Evolutionary conservation across 2,888 invertebrate genomes (phyloP).

Genomic region (Bursaphelenchus okinawaensis): DNA sequence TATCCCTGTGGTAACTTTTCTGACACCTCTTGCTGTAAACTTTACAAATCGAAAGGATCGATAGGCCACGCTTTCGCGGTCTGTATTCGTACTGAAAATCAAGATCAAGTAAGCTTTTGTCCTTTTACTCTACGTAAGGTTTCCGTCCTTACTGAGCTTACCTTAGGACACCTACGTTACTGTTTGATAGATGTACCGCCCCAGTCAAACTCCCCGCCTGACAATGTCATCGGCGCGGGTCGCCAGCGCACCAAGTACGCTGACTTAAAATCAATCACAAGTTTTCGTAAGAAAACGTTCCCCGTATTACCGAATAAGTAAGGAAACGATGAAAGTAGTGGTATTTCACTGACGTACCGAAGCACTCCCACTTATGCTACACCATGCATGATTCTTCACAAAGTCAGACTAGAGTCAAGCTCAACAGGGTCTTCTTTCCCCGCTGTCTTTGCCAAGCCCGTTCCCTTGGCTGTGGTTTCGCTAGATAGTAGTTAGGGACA

Average conservation of each 20-base stretch:
- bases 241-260: slow-evolving; percentile 56
- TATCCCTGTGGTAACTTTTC: slow-evolving; percentile 72
- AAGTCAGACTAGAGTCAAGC: slow-evolving; percentile 64
- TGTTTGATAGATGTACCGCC: slow-evolving; percentile 69
- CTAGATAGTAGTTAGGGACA: slow-evolving; percentile 66
- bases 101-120: slow-evolving; percentile 69
- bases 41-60: slow-evolving; percentile 65
- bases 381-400: slow-evolving; percentile 60
- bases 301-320: slow-evolving; percentile 58
- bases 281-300: slow-evolving; percentile 45
- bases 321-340: slow-evolving; percentile 64
- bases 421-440: slow-evolving; percentile 70
- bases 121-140: slow-evolving; percentile 71
- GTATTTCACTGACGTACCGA: slow-evolving; percentile 60
- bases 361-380: slow-evolving; percentile 59
- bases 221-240: slow-evolving; percentile 65
- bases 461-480: slow-evolving; percentile 69
- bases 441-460: slow-evolving; percentile 67
- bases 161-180: slow-evolving; percentile 67
- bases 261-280: slow-evolving; percentile 56
- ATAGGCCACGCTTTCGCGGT: slow-evolving; percentile 69
- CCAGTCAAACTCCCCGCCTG: slow-evolving; percentile 69
- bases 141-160: slow-evolving; percentile 68
- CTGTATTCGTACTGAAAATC: slow-evolving; percentile 67
- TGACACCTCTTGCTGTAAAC: slow-evolving; percentile 67